Base-by-base conservation (phyloP, 2,797 vertebrate genomes). In the Sebastes cheni region DNA sequence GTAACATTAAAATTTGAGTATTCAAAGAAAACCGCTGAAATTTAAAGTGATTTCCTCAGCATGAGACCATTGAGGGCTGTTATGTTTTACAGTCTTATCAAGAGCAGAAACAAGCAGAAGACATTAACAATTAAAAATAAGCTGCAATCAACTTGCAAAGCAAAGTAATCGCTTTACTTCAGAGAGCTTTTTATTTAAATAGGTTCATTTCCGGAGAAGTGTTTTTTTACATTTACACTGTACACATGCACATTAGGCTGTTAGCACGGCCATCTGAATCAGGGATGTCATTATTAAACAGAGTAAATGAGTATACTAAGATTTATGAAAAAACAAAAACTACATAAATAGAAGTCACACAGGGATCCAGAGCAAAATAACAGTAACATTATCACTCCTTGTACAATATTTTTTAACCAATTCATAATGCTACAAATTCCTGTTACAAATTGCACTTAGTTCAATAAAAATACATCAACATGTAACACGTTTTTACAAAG, bases 201-300 rank as follows among this genome's bases (percentile, higher is more conserved):
- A 86, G 34, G 78, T 79, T 86, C 3, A 86, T 88, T 91, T 89
- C 73, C 71, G 86, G 77, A 75, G 81, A 83, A 72, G 65, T 80
- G 39, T 87, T 82, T 73, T 79, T 79, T 77, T 75, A 92, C 91
- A 93, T 92, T 91, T 90, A 91, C 82, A 91, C 84, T 90, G 80
- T 92, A 93, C 86, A 93, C 89, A 89, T 92, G 92, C 88, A 92
- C 25, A 30, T 77, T 14, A 67, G 74, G 72, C 72, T 81, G 80
- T 67, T 68, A 74, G 62, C 32, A 82, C 75, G 81, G 73, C 72
- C 60, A 75, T 82, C 60, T 60, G 68, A 79, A 84, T 61, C 54
- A 75, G 60, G 61, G 64, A 42, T 59, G 50, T 13, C 39, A 76
- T 67, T 62, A 75, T 61, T 80, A 66, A 80, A 78, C 61, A 2